phyloP scores from a whole-genome alignment of 2,113 vertebrate species.

The Hassar affinis region DNA sequence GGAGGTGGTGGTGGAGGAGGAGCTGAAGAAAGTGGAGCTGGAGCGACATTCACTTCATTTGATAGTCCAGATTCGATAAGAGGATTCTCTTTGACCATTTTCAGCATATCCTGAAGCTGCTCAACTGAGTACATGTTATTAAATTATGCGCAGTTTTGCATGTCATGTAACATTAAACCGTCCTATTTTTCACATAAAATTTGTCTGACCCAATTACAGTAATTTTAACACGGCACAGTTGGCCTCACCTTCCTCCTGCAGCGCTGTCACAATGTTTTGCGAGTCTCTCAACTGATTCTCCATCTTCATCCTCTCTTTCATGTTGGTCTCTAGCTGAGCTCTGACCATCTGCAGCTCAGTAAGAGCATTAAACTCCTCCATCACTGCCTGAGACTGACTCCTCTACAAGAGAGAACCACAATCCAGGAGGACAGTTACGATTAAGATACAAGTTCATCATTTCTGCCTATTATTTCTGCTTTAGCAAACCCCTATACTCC shows the following conservation, averaged over 20 bases:
- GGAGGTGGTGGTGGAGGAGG: constrained; percentile 47
- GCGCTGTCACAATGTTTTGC: constrained; percentile 24
- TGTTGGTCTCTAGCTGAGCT: constrained; percentile 54
- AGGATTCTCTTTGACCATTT: background rate
- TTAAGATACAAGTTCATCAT: background rate
- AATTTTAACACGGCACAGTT: background rate
- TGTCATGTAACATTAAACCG: background rate
- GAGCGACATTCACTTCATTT: background rate
- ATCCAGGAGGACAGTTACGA: background rate
- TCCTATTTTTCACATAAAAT: background rate
- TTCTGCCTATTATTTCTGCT: background rate
- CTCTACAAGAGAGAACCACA: constrained; percentile 51
- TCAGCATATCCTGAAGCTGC: constrained; percentile 50
- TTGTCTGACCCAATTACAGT: background rate
- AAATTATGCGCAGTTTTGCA: background rate
- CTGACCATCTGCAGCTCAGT: constrained; percentile 65
- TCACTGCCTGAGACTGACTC: constrained; percentile 50
- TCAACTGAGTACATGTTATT: constrained; percentile 52
- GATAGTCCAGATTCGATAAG: background rate
- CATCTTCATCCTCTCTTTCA: constrained; percentile 58
- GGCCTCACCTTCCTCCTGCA: constrained; percentile 69
- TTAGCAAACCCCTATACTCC: background rate
- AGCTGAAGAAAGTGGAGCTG: constrained; percentile 44
- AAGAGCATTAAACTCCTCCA: constrained; percentile 23
- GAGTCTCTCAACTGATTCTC: constrained; percentile 58